Evolutionary conservation across 2,113 vertebrate species (phyloP), one percentile per base, ranked within the genome.

Genomic region (Myodes glareolus): DNA sequence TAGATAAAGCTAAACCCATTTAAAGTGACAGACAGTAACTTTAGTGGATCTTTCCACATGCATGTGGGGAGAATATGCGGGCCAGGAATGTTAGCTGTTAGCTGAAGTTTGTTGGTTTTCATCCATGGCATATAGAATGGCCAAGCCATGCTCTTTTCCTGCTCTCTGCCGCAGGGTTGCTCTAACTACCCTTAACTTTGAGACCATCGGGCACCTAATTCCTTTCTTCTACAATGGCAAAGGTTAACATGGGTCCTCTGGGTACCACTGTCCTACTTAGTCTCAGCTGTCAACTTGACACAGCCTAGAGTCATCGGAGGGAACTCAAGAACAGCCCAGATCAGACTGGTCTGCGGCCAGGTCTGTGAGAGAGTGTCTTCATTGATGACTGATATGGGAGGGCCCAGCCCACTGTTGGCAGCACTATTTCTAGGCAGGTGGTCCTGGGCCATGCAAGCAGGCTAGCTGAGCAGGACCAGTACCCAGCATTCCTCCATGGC

Each of bases 21-120:
- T 92, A 67, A 81, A 96, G 78, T 67, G 73, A 68, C 23, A 63
- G 36, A 67, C 36, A 86, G 86, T 90, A 90, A 90, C 55, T 65
- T 76, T 47, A 91, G 8, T 86, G 87, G 58, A 25, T 67, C 86
- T 55, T 87, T 80, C 75, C 58, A 75, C 65, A 85, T 87, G 82
- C 17, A 33, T 65, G 70, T 25, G n/a, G 17, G 36, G 58, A 72
- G 87, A 76, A 81, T 16, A 67, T 12, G n/a, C 29, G 11, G 55
- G 55, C n/a, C n/a, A 42, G 36, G 52, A 29, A 25, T 61, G 80
- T 29, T 27, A 84, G 12, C 80, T 63, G 39, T 42, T 27, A 84
- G 6, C 80, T 63, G 39, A 27, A 61, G 55, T 58, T 25, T 39
- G 29, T 58, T 58, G 55, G 52, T 39, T 84, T 82, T 39, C 61